A percentile compares a stretch with the other conserved stretches of the same genome.
phyloP scores from a whole-genome alignment of 2,113 vertebrate species.

The Dasyprocta punctata region DNA sequence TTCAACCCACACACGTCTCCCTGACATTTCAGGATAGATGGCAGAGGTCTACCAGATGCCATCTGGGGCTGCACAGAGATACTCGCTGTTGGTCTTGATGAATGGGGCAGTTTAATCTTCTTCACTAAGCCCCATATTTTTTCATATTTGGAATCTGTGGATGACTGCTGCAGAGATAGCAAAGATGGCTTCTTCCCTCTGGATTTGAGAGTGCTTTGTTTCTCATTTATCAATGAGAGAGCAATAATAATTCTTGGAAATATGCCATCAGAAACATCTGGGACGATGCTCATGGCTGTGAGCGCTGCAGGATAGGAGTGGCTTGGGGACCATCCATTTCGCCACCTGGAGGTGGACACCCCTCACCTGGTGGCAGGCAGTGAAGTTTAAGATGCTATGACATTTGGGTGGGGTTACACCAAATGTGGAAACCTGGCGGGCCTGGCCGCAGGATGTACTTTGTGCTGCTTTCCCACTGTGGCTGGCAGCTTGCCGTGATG shows the following conservation, averaged over 20 bases:
- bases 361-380: not conserved
- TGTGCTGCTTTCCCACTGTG: not conserved
- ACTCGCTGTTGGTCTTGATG: conserved; percentile 42
- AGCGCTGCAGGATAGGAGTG: not conserved
- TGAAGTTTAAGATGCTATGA: not conserved
- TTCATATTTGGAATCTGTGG: not conserved
- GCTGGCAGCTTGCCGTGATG: not conserved
- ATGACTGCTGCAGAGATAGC: not conserved
- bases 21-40: not conserved
- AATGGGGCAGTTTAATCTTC: conserved; percentile 53
- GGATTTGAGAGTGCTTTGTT: conserved; percentile 21
- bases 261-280: not conserved
- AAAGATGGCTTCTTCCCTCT: not conserved
- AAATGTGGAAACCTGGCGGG: not conserved
- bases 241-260: not conserved
- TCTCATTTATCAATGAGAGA: not conserved
- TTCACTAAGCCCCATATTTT: not conserved
- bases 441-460: not conserved
- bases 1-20: not conserved
- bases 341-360: too few relatives aligned
- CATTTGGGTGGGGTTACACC: not conserved
- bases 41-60: not conserved
- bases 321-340: not conserved
- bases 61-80: not conserved
- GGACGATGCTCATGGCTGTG: not conserved